Conservation (phyloP, 2,113 vertebrate genomes). For the Corynorhinus townsendii region DNA sequence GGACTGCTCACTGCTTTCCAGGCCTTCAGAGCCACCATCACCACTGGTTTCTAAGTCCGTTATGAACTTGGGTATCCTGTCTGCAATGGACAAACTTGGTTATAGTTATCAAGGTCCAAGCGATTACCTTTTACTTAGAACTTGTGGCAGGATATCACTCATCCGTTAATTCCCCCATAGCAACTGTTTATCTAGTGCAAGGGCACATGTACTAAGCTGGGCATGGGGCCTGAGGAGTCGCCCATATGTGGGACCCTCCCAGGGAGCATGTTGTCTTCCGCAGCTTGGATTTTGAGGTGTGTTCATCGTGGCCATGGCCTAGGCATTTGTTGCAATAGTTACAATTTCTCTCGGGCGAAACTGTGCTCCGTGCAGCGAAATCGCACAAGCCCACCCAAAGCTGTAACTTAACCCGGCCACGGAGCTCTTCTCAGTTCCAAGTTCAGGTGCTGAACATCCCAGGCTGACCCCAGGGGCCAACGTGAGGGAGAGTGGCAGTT, state of each 20-base stretch:
- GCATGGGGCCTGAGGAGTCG: neutral
- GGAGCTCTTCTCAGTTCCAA: neutral
- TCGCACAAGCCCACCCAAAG: neutral
- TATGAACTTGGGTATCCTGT: neutral
- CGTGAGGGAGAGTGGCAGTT: neutral
- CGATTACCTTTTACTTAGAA: neutral
- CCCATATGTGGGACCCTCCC: neutral
- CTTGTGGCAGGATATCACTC: neutral
- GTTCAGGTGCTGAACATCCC: neutral
- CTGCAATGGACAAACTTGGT: neutral
- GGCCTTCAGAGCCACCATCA: neutral
- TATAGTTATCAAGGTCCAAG: neutral
- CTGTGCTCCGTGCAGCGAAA: neutral
- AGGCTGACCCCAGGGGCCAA: too few species aligned
- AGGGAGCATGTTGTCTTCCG: neutral
- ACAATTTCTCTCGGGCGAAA: neutral
- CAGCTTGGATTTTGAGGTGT: neutral
- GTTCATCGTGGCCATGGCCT: neutral
- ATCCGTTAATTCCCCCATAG: too few species aligned
- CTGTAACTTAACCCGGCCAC: neutral
- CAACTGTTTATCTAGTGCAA: neutral
- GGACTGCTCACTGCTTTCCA: neutral
- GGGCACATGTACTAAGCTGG: neutral
- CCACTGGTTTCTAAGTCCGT: neutral
- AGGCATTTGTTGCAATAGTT: neutral